A percentile compares a stretch with the other conserved stretches of the same genome.
Evolutionary conservation across 2,888 invertebrate species (phyloP).

Genomic region (Ferrisia virgata): DNA sequence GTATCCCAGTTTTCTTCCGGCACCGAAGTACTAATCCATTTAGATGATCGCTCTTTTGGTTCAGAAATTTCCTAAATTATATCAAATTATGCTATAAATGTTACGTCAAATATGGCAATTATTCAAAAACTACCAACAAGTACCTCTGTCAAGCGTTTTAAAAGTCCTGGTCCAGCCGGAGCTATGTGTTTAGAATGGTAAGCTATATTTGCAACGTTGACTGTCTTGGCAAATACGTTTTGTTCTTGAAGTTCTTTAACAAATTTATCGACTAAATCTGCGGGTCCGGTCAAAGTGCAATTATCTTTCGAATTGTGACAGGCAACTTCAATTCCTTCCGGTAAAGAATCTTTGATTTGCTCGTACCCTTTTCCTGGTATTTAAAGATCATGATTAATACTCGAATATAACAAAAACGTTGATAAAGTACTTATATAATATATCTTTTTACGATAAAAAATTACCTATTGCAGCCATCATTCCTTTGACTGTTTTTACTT

Average conservation of each 20-base stretch:
- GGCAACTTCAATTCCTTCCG: slow-evolving; percentile 67
- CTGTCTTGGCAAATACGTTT: slow-evolving; percentile 50
- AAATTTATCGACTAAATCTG: slow-evolving; percentile 60
- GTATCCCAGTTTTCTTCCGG: slow-evolving; percentile 61
- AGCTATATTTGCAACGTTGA: slow-evolving; percentile 51
- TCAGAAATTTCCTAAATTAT: neutral
- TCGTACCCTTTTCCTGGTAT: slow-evolving; percentile 49
- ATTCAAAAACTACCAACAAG: neutral
- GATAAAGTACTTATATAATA: too few relatives aligned
- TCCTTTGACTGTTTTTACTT: slow-evolving; percentile 54
- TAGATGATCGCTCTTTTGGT: slow-evolving; percentile 56
- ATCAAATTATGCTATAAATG: too few relatives aligned
- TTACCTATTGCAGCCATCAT: slow-evolving; percentile 60
- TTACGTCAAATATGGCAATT: too few relatives aligned
- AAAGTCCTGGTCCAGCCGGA: slow-evolving; percentile 55
- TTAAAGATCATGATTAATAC: neutral
- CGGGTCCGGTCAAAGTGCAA: slow-evolving; percentile 75
- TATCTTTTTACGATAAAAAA: too few relatives aligned
- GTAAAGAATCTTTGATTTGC: slow-evolving; percentile 50
- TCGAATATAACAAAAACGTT: neutral
- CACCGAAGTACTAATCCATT: slow-evolving; percentile 65
- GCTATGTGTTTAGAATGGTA: slow-evolving; percentile 53
- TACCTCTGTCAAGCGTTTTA: slow-evolving; percentile 54
- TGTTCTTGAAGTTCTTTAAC: slow-evolving; percentile 57
- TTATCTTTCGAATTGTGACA: slow-evolving; percentile 77